Base-by-base conservation (phyloP, 2,113 vertebrate species). In the Typhlomys cinereus region DNA sequence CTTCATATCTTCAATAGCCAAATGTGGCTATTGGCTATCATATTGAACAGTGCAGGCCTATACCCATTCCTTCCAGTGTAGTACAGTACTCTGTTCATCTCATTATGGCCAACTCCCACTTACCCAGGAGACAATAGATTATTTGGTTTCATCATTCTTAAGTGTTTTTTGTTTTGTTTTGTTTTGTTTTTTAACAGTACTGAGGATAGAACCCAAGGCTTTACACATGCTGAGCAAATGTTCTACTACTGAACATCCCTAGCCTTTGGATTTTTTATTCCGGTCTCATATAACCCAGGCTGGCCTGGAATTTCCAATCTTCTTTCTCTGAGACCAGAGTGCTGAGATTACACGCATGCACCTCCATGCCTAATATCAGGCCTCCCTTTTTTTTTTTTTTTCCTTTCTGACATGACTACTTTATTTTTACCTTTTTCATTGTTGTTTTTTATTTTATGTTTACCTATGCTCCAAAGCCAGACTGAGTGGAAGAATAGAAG, bases 1-100 rank as follows among this genome's bases (percentile, higher is more conserved):
- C 52, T 85, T 85, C 14, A 93, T 4, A 41, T 89, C 66, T 92
- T 69, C 59, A 69, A 85, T 73, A 78, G 81, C 76, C 31, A 34
- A 9, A 14, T 14, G 25, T 80, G 66, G 73, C 36, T 69, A 29
- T 23, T 73, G 36, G 61, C 88, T 70, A 15, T 46, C 7, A 18
- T 29, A 23, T 7, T 85, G 88, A 64, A 36, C n/a, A 52, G 27
- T 59, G 7, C 2, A 25, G 39, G 20, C 78, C 23, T 87, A 0
- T 29, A 44, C 20, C 44, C 36, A 80, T 67, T 83, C 85, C 62
- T 94, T 88, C 57, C 52, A 62, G 41, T 41, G 61, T 36, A 29
- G 25, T 13, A 7, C 78, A 34, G 17, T 79, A 67, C 10, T 79
- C n/a, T 29, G 4, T 57, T 88, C 75, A 66, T 80, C 66, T 89